Percentiles rank a stretch among this genome's conserved stretches.
Conservation (phyloP, 2,888 invertebrate genomes). For the Tetragnatha montana region DNA sequence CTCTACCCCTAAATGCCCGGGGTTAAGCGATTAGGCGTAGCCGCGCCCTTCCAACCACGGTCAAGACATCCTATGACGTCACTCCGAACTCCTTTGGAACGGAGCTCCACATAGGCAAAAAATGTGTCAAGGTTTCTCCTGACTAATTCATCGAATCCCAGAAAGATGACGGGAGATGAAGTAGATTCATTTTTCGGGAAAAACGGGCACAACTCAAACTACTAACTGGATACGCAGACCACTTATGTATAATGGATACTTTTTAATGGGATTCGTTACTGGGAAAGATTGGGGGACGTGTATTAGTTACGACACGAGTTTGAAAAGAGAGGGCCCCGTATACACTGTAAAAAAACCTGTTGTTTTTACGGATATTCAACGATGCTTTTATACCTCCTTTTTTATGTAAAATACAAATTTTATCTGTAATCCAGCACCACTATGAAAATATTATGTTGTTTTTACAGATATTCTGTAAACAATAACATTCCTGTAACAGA, state of each 20-base stretch:
- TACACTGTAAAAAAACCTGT: no score
- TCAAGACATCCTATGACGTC: slow-evolving; percentile 31
- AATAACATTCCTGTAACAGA: no score
- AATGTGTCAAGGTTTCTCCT: slow-evolving; percentile 23
- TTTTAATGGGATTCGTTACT: background rate
- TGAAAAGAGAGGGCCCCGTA: no score
- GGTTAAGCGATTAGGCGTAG: background rate
- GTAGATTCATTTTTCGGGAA: background rate
- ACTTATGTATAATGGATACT: background rate
- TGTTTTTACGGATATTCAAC: no score
- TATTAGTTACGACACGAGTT: no score
- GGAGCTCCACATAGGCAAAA: background rate
- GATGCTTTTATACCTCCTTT: no score
- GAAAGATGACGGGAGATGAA: background rate
- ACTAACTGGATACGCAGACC: background rate
- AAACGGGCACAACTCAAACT: background rate
- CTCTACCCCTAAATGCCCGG: background rate
- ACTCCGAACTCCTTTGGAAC: slow-evolving; percentile 7
- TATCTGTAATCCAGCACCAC: no score
- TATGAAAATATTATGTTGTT: no score
- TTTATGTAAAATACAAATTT: no score
- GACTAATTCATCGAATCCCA: slow-evolving; percentile 11
- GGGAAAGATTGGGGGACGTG: no score
- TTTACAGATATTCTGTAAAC: no score
- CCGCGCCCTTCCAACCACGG: slow-evolving; percentile 27